Percentiles rank a stretch among this genome's conserved stretches.
Conservation (phyloP, 2,888 invertebrate genomes). For the Latrodectus hesperus region DNA sequence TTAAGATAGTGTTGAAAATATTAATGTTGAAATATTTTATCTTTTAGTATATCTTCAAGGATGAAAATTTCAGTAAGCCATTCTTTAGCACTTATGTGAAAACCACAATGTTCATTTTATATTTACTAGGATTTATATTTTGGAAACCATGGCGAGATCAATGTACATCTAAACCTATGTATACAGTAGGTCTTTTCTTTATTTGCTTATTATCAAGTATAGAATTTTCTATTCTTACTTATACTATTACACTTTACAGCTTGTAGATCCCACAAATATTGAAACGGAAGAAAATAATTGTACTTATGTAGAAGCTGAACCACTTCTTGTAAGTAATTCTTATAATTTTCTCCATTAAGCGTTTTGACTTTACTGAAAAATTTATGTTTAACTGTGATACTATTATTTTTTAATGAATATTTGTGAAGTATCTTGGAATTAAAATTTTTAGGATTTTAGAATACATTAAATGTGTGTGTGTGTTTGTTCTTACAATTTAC, state of each 20-base stretch:
- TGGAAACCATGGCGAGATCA: conserved; percentile 93
- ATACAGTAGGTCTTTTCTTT: conserved; percentile 80
- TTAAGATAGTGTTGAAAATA: too few relatives aligned
- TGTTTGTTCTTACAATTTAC: too few relatives aligned
- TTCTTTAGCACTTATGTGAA: conserved; percentile 97
- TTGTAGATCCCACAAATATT: conserved; percentile 43
- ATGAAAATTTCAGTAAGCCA: conserved; percentile 91
- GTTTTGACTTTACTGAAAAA: neutral
- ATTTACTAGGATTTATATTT: conserved; percentile 90
- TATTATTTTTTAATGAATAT: too few relatives aligned
- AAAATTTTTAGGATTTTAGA: too few relatives aligned
- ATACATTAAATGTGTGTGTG: too few relatives aligned
- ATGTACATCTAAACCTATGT: conserved; percentile 83
- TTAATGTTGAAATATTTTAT: conserved; percentile 3
- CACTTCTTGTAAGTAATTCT: conserved; percentile 48
- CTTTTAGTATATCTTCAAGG: conserved; percentile 77
- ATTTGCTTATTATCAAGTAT: neutral
- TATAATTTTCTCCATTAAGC: neutral
- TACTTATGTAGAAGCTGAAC: conserved; percentile 61
- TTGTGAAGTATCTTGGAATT: too few relatives aligned
- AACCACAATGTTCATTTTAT: conserved; percentile 93
- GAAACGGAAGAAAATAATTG: conserved; percentile 63
- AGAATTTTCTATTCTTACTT: conserved; percentile 1
- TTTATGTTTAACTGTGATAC: neutral
- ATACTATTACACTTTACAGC: conserved; percentile 17